A percentile compares a stretch with the other conserved stretches of the same genome.
phyloP scores from a whole-genome alignment of 2,888 invertebrate species.

The Scaptomyza caliginosa region DNA sequence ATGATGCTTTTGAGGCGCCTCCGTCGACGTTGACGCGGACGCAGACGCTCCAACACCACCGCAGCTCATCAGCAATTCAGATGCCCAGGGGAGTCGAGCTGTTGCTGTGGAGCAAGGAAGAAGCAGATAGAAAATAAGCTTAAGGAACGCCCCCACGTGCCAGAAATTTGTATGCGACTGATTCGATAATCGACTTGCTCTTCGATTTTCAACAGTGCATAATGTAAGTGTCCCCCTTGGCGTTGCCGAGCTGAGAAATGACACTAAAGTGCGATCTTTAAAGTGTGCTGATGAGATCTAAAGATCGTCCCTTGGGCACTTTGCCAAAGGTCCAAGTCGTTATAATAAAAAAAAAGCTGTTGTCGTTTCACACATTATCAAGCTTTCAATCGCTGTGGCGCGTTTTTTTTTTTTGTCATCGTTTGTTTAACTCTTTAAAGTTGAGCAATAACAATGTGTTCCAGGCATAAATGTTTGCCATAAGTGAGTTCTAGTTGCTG shows the following conservation, averaged over 20 bases:
- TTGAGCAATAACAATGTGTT: constrained; percentile 62
- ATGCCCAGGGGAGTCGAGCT: constrained; percentile 59
- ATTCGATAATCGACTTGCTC: constrained; percentile 54
- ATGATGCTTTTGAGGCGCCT: constrained; percentile 66
- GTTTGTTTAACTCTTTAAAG: constrained; percentile 57
- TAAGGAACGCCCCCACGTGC: constrained; percentile 27
- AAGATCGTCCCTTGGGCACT: background rate
- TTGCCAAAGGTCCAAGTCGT: constrained; percentile 7
- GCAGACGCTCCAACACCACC: constrained; percentile 27
- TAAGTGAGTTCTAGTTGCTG: constrained; percentile 44
- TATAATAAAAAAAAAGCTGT: constrained; percentile 5
- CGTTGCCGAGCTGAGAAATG: constrained; percentile 9
- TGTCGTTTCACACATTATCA: constrained; percentile 27
- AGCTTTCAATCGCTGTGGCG: constrained; percentile 23
- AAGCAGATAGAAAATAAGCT: background rate
- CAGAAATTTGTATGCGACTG: constrained; percentile 57
- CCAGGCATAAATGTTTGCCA: constrained; percentile 53
- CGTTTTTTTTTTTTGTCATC: constrained; percentile 11
- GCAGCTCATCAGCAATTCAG: constrained; percentile 76
- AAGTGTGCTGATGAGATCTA: constrained; percentile 23
- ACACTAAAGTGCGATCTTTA: constrained; percentile 37
- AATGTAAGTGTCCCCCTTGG: constrained; percentile 13
- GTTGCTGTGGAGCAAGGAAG: constrained; percentile 1
- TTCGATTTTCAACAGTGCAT: constrained; percentile 39
- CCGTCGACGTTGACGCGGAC: constrained; percentile 47